A percentile compares a stretch with the other conserved stretches of the same genome.
Conservation (phyloP, 92 coral and sea anemone species). For the Heteractis magnifica region DNA sequence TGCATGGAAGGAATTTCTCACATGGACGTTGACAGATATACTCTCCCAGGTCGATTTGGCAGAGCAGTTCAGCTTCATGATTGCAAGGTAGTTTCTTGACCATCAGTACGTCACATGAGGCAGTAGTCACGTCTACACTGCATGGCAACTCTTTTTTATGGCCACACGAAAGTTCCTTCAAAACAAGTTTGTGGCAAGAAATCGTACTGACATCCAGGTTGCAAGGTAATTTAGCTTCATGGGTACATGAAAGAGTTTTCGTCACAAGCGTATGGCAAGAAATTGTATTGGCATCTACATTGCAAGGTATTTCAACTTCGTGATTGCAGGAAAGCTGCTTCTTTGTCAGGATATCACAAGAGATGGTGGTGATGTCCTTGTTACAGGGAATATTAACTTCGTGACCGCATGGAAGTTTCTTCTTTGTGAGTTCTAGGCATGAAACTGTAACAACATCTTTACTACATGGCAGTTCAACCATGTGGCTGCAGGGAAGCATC, state of each 20-base stretch:
- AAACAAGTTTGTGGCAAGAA: conserved; percentile 20
- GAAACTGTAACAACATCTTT: not conserved
- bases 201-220: not conserved
- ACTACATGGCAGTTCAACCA: not conserved
- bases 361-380: not conserved
- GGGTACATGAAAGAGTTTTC: conserved; percentile 21
- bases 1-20: conserved; percentile 43
- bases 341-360: not conserved
- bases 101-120: conserved; percentile 14
- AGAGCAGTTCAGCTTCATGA: conserved; percentile 46
- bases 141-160: conserved; percentile 20
- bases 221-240: conserved; percentile 16
- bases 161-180: conserved; percentile 1
- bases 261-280: not conserved
- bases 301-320: not conserved
- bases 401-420: not conserved
- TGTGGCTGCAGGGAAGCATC: not conserved
- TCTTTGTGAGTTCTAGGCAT: not conserved
- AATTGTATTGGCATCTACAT: not conserved
- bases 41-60: conserved; percentile 32
- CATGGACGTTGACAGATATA: conserved; percentile 49
- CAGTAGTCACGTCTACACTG: conserved; percentile 10
- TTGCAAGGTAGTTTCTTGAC: conserved; percentile 48
- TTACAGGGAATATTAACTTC: not conserved
- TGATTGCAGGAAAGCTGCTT: not conserved